These are phyloP conservation scores for Leuciscus waleckii DNA, from an alignment of 2,797 vertebrate species.

Conservation along the genomic window DNA sequence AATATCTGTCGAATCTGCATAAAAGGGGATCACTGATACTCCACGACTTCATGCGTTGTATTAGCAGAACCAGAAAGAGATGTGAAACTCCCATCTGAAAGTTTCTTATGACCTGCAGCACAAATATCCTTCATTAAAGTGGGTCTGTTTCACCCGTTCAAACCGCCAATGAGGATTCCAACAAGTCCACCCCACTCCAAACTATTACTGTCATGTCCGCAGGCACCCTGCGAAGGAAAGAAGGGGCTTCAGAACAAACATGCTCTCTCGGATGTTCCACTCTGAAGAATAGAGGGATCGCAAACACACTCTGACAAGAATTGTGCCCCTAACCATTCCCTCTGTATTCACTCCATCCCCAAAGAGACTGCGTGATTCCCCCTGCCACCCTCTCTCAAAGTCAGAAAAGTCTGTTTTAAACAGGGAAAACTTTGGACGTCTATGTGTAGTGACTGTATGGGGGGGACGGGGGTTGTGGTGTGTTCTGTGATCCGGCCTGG, in stretches of 20 bases:
- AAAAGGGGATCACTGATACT: background rate
- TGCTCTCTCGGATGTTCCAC: slow-evolving; percentile 84
- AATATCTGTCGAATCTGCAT: slow-evolving; percentile 35
- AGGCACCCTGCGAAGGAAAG: slow-evolving; percentile 78
- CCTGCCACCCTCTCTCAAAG: slow-evolving; percentile 65
- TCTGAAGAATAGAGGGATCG: slow-evolving; percentile 79
- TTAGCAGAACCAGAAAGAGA: slow-evolving; percentile 10
- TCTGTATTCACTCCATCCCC: slow-evolving; percentile 59
- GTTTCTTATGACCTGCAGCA: slow-evolving; percentile 38
- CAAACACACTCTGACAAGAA: slow-evolving; percentile 86
- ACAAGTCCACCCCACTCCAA: slow-evolving; percentile 78
- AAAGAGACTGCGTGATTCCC: slow-evolving; percentile 61
- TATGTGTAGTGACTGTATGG: slow-evolving; percentile 54
- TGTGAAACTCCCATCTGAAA: slow-evolving; percentile 19
- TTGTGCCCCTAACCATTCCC: slow-evolving; percentile 75
- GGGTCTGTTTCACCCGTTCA: slow-evolving; percentile 76
- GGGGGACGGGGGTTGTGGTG: background rate
- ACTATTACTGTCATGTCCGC: slow-evolving; percentile 85
- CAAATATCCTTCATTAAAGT: slow-evolving; percentile 22
- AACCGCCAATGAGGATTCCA: slow-evolving; percentile 79
- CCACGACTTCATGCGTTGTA: background rate
- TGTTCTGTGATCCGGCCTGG: slow-evolving; percentile 38
- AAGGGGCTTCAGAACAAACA: slow-evolving; percentile 85
- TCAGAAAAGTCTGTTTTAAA: slow-evolving; percentile 64
- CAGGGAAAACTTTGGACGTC: slow-evolving; percentile 63